A percentile compares a stretch with the other conserved stretches of the same genome.
phyloP scores from a whole-genome alignment of 2,113 vertebrate genomes.

The Mesoclemmys tuberculata region DNA sequence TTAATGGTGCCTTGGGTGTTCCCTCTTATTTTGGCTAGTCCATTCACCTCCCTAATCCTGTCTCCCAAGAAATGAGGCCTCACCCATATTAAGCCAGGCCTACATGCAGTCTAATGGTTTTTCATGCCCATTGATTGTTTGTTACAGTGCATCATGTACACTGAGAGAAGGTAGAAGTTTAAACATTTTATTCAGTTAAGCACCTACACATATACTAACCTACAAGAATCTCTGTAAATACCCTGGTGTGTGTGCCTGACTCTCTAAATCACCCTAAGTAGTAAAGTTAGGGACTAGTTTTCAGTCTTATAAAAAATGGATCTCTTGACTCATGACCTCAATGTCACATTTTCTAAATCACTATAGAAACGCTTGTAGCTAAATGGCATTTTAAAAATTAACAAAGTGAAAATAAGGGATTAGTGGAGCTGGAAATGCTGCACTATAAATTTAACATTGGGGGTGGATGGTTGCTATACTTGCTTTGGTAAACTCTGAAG shows the following conservation, averaged over 20 bases:
- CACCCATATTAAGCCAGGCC: background rate
- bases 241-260: background rate
- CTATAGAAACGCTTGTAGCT: background rate
- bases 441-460: background rate
- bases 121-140: background rate
- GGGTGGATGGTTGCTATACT: background rate
- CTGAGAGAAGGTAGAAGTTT: background rate
- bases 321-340: background rate
- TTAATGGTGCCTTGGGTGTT: background rate
- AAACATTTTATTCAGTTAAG: background rate
- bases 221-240: background rate
- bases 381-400: background rate
- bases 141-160: background rate
- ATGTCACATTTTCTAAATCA: background rate
- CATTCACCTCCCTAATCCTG: background rate
- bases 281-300: background rate
- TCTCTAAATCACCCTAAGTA: background rate
- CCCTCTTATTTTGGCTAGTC: background rate
- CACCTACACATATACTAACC: rapidly evolving
- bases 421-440: background rate
- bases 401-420: background rate
- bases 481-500: background rate
- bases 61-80: background rate
- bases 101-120: rapidly evolving
- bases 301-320: background rate